These are phyloP conservation scores for Morone chrysops DNA, from an alignment of 2,113 vertebrate species.

Conservation along the genomic window DNA sequence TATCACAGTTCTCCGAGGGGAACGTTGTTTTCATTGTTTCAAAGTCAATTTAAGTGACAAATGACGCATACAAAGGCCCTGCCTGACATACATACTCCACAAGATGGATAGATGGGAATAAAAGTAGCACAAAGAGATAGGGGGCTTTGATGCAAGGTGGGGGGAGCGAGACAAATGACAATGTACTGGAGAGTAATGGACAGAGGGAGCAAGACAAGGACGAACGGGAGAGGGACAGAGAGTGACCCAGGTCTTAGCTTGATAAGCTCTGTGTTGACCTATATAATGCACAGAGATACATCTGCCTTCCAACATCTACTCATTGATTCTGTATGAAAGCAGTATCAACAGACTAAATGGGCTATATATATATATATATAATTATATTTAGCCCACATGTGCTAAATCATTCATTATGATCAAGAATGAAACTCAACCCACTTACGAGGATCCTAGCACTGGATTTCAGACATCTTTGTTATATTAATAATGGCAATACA, in stretches of 20 bases:
- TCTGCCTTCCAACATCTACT: slow-evolving; percentile 29
- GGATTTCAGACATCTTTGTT: background rate
- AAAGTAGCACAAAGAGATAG: slow-evolving; percentile 6
- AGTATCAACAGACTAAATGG: background rate
- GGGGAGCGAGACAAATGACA: slow-evolving; percentile 25
- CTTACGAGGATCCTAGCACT: background rate
- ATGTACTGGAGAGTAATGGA: slow-evolving; percentile 17
- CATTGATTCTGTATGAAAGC: slow-evolving; percentile 32
- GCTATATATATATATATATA: background rate
- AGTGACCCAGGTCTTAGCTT: slow-evolving; percentile 49
- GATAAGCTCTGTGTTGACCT: slow-evolving; percentile 66
- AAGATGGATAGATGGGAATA: slow-evolving; percentile 31
- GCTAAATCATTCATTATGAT: background rate
- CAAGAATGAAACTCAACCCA: background rate
- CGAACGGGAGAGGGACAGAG: slow-evolving; percentile 29
- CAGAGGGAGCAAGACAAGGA: slow-evolving; percentile 16
- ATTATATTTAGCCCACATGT: slow-evolving; percentile 8
- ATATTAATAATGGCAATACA: background rate
- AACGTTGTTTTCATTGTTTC: background rate
- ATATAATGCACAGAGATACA: slow-evolving; percentile 54
- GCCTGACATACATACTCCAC: slow-evolving; percentile 17
- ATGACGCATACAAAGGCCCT: slow-evolving; percentile 2
- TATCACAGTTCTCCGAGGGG: background rate
- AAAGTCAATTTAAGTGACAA: slow-evolving; percentile 30
- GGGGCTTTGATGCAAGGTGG: slow-evolving; percentile 4